Conservation (phyloP, 2,113 vertebrate genomes). For the Potamarius usumacintae region DNA sequence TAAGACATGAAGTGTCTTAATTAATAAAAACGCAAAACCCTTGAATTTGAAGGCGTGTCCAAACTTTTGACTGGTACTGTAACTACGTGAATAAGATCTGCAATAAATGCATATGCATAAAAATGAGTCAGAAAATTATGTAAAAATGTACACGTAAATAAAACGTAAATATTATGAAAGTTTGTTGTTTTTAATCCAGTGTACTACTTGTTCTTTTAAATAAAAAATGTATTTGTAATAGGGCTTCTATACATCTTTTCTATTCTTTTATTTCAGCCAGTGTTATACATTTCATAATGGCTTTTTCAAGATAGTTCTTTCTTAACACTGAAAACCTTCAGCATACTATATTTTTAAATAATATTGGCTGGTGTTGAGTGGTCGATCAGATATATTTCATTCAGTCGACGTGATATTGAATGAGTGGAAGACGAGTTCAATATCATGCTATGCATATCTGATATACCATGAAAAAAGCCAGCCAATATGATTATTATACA, state of each 20-base stretch:
- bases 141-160: neutral
- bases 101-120: neutral
- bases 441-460: too few relatives aligned
- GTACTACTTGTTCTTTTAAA: neutral
- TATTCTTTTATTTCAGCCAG: neutral
- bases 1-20: too few relatives aligned
- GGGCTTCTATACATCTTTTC: neutral
- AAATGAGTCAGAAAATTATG: neutral
- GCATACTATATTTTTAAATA: too few relatives aligned
- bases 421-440: too few relatives aligned
- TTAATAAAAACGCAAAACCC: too few relatives aligned
- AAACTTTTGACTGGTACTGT: too few relatives aligned
- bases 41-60: too few relatives aligned
- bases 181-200: neutral
- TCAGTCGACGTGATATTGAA: too few relatives aligned
- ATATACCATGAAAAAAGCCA: too few relatives aligned
- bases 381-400: too few relatives aligned
- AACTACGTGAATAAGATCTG: neutral
- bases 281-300: neutral
- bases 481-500: too few relatives aligned
- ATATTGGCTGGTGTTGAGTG: too few relatives aligned
- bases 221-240: neutral
- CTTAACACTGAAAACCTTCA: neutral
- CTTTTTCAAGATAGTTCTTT: neutral
- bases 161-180: neutral